Evolutionary conservation across 1,140 invertebrate genomes (phyloP).

Genomic region (Laupala kohalensis): DNA sequence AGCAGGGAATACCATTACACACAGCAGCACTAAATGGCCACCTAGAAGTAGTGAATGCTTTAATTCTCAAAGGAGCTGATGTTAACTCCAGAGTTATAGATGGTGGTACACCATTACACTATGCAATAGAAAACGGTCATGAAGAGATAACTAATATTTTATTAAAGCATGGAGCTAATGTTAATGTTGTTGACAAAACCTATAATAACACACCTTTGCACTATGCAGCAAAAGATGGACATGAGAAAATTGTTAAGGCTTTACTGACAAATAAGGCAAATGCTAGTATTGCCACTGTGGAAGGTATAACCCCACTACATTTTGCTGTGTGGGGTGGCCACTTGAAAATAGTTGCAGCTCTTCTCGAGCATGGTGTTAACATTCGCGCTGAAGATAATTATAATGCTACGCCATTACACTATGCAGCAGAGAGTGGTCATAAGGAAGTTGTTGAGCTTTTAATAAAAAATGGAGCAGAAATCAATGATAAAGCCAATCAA

Average conservation of each 20-base stretch:
- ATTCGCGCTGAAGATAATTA: neutral
- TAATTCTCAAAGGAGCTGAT: slow-evolving; percentile 4
- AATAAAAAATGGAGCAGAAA: neutral
- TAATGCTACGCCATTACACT: neutral
- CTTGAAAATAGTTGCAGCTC: neutral
- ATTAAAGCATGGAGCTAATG: neutral
- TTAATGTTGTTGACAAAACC: neutral
- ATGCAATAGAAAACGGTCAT: neutral
- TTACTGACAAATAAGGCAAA: neutral
- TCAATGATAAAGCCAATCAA: slow-evolving; percentile 11
- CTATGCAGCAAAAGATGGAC: neutral
- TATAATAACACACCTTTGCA: slow-evolving; percentile 13
- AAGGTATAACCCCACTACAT: neutral
- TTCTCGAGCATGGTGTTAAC: neutral
- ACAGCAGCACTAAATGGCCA: neutral
- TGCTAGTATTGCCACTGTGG: neutral
- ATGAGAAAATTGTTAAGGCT: neutral
- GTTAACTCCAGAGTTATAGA: neutral
- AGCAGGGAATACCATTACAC: neutral
- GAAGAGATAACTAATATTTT: neutral
- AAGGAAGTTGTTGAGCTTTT: neutral
- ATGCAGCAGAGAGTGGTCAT: neutral
- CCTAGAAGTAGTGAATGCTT: slow-evolving; percentile 6
- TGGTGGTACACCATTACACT: slow-evolving; percentile 26
- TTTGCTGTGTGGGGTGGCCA: neutral